Evolutionary conservation across 2,113 vertebrate genomes (phyloP), one percentile per base, ranked within the genome.

Genomic region (Caranx ignobilis): DNA sequence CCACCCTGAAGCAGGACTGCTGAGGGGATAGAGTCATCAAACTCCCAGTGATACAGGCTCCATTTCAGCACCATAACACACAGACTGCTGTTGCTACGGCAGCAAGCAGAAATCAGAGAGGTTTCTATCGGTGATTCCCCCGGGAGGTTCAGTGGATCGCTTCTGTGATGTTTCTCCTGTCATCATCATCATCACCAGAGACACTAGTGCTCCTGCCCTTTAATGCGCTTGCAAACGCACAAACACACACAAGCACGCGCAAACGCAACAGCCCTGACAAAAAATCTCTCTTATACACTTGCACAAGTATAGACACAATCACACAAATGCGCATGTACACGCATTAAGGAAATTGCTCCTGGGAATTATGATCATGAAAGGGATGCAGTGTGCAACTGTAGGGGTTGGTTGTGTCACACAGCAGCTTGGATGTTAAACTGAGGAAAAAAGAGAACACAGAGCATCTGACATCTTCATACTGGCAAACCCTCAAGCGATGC

Each of bases 61-160:
- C 81, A 75, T 84, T 85, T 89, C 77, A 83, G 66, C 79, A 70
- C 73, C 63, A 63, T 59, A 78, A 82, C 79, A 86, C 74, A 41
- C 73, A 73, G 69, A 67, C 84, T 59, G 81, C 87, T 77, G 90
- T 94, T 94, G 93, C 89, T 91, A 90, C 88, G 87, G 92, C 88
- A 92, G 87, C 88, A 35, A 67, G 86, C 69, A 88, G 83, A 81
- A 92, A 90, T 91, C 89, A 92, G 91, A 93, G 91, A 32, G 15
- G 73, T 87, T 87, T 83, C 90, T 81, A 76, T 56, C 69, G 77
- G 59, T 66, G 32, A 83, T 81, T 83, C 88, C 87, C 73, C 64
- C 0, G 61, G 79, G 92, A 91, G 81, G 63, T 79, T 91, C 79
- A 82, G 75, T 69, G 71, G 78, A 82, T 86, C 63, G 35, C 79